Evolutionary conservation across 2,888 invertebrate genomes (phyloP).

Genomic region (Petrolisthes cinctipes): DNA sequence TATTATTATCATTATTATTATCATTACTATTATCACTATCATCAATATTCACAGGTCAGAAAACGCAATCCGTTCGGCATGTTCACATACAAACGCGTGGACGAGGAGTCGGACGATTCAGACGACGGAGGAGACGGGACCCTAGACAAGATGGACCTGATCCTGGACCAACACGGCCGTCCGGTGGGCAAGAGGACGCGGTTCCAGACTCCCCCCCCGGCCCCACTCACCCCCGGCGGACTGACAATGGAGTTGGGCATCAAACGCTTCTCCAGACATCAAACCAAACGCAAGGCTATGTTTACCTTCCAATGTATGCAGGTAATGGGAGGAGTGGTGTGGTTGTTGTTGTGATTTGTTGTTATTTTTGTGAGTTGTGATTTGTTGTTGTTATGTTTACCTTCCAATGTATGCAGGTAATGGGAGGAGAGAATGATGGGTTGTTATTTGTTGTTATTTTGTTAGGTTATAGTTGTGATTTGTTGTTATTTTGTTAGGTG

Average conservation of each 20-base stretch:
- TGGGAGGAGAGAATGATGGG: too few species aligned
- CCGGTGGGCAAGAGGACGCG: constrained; percentile 50
- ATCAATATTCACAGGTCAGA: constrained; percentile 33
- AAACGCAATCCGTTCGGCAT: constrained; percentile 56
- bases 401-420: too few species aligned
- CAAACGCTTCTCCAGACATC: constrained; percentile 62
- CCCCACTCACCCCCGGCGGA: constrained; percentile 50
- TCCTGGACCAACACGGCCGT: constrained; percentile 47
- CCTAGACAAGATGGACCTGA: constrained; percentile 48
- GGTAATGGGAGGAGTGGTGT: constrained; percentile 29
- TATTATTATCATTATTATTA: too few species aligned
- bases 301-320: constrained; percentile 72
- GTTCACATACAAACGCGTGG: constrained; percentile 46
- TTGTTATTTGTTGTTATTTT: too few species aligned
- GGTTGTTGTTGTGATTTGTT: too few species aligned
- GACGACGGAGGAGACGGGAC: constrained; percentile 18
- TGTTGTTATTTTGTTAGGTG: too few species aligned
- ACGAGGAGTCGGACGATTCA: constrained; percentile 56
- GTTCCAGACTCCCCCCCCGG: constrained; percentile 61
- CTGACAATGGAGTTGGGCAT: constrained; percentile 58
- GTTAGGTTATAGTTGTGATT: too few species aligned
- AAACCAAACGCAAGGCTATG: constrained; percentile 69
- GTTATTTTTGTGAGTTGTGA: too few species aligned
- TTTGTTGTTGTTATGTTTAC: too few species aligned
- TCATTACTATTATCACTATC: not conserved